Conservation (phyloP, 1,140 invertebrate genomes). For the Brachionus calyciflorus region DNA sequence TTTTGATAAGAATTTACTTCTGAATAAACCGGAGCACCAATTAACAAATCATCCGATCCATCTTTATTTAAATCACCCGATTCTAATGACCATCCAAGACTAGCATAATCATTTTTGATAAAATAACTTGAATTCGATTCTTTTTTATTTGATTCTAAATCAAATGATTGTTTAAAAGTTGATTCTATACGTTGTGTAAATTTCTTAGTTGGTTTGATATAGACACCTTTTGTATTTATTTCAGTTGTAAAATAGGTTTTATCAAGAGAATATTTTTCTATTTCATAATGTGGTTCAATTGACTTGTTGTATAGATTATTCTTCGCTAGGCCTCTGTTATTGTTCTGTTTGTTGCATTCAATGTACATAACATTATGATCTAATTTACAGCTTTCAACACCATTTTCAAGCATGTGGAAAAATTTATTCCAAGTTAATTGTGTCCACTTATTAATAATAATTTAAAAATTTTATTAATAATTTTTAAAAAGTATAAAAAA, state of each 20-base stretch:
- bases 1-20: slow-evolving; percentile 13
- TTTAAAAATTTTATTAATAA: not conserved
- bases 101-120: slow-evolving; percentile 1
- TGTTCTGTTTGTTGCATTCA: not conserved
- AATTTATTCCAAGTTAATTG: slow-evolving; percentile 52
- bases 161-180: not conserved
- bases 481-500: not conserved
- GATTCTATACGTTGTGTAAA: not conserved
- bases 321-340: not conserved
- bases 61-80: slow-evolving; percentile 22
- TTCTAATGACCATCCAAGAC: not conserved
- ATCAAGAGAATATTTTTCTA: not conserved
- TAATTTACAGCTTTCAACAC: slow-evolving; percentile 46
- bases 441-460: slow-evolving; percentile 50
- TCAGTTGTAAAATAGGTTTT: not conserved
- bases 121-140: not conserved
- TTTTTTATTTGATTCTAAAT: not conserved
- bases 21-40: slow-evolving; percentile 33
- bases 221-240: not conserved
- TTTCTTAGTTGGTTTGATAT: not conserved
- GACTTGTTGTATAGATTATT: not conserved
- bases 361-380: slow-evolving; percentile 21
- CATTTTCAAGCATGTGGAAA: slow-evolving; percentile 52
- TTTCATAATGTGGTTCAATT: not conserved
- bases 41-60: slow-evolving; percentile 8